phyloP scores from a whole-genome alignment of 2,888 invertebrate species.

The Apamea sordens region DNA sequence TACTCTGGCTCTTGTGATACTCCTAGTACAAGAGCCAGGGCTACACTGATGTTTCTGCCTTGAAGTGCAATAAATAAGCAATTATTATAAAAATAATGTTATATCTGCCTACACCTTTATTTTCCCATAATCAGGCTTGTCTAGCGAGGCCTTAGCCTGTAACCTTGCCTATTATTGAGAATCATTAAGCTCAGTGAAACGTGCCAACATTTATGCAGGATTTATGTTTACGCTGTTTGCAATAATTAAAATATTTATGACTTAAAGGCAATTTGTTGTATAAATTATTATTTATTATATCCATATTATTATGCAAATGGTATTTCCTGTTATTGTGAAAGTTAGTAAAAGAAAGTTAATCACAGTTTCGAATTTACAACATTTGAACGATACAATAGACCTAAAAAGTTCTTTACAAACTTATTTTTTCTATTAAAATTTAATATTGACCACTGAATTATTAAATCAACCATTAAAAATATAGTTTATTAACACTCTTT shows the following conservation, averaged over 20 bases:
- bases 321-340: slow-evolving; percentile 9
- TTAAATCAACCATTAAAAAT: not conserved
- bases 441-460: not conserved
- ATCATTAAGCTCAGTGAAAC: not conserved
- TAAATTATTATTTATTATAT: not conserved
- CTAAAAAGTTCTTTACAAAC: not conserved
- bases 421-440: not conserved
- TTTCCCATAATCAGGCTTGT: not conserved
- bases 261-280: not conserved
- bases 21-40: too few species aligned
- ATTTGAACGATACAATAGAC: not conserved
- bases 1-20: too few species aligned
- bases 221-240: not conserved
- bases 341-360: not conserved
- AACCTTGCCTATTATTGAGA: slow-evolving; percentile 7
- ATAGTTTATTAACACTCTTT: not conserved
- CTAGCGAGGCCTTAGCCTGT: not conserved
- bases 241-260: not conserved
- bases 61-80: too few species aligned
- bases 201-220: not conserved
- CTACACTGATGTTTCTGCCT: too few species aligned
- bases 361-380: not conserved
- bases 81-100: too few species aligned
- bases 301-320: not conserved
- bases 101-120: not conserved